Base-by-base conservation (phyloP, 2,113 vertebrate genomes). In the Mormoops blainvillei region DNA sequence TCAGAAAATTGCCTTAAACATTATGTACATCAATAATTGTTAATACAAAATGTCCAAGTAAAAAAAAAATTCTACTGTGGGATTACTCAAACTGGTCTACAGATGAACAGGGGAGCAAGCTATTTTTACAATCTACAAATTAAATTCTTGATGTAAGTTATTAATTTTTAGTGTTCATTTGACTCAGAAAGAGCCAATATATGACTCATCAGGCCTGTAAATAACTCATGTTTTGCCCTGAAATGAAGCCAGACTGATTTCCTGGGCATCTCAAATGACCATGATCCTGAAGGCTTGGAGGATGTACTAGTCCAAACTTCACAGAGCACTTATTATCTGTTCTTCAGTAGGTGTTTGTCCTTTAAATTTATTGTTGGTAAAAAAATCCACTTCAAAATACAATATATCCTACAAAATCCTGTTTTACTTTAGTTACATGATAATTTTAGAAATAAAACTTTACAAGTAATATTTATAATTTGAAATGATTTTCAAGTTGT, bases 21-120 rank as follows among this genome's bases (percentile, higher is more conserved):
- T 12, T 74, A 7, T 12, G n/a, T 22, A 43, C 5, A 77, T 67
- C 7, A 54, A 96, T 1, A 84, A 86, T 3, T 63, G 11, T 65
- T 73, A 56, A 36, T 26, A 71, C 2, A 89, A 94, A 87, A 4
- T 80, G 36, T 58, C 2, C 4, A 89, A 33, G 4, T 67, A 63
- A 91, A 88, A n/a, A n/a, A n/a, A n/a, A n/a, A n/a, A n/a, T 81
- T 52, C 9, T 78, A 41, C 4, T 61, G 0, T 50, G 2, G 22
- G 7, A 73, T 77, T 86, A 52, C 16, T 88, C 36, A 85, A 63
- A 3, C n/a, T 65, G 6, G 0, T 68, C 28, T 65, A 36, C 1
- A 45, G 2, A 58, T 1, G 7, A 50, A 1, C 0, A 26, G 8
- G 65, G 2, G 2, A 48, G 3, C 1, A 36, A 12, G 5, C 3